A percentile compares a stretch with the other conserved stretches of the same genome.
Evolutionary conservation across 2,888 invertebrate genomes (phyloP).

Genomic region (Harmothoe impar): DNA sequence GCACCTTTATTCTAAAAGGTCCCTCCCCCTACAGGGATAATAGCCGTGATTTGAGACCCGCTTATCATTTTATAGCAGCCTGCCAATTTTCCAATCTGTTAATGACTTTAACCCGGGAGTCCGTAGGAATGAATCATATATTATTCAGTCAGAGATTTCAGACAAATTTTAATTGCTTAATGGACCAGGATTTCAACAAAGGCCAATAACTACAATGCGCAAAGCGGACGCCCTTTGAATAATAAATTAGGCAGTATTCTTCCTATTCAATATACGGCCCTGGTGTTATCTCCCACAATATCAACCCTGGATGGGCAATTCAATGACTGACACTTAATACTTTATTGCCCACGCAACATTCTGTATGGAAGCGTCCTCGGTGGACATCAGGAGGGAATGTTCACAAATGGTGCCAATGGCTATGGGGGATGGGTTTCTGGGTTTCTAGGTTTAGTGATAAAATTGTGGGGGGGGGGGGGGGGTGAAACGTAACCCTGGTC

Average conservation of each 20-base stretch:
- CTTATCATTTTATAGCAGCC: background rate
- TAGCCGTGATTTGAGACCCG: background rate
- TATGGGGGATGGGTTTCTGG: too few species aligned
- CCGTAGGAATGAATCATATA: background rate
- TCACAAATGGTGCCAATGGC: too few species aligned
- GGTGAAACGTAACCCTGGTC: too few species aligned
- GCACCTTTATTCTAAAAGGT: conserved; percentile 3
- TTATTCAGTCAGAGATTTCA: background rate
- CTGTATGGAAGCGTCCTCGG: too few species aligned
- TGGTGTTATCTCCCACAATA: background rate
- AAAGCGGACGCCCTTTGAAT: background rate
- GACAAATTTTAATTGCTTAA: conserved; percentile 26
- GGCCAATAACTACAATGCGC: conserved; percentile 26
- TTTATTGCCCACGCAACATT: background rate
- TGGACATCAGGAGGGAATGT: too few species aligned
- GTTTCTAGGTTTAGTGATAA: too few species aligned
- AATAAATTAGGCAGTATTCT: background rate
- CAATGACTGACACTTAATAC: background rate
- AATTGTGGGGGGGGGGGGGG: too few species aligned
- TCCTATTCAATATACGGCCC: background rate
- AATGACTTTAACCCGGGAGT: background rate
- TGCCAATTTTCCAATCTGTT: conserved; percentile 39
- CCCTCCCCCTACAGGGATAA: background rate
- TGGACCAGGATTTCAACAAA: background rate
- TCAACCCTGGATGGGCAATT: background rate